phyloP scores from a whole-genome alignment of 2,113 vertebrate genomes.

The Emydura subglobosa region DNA sequence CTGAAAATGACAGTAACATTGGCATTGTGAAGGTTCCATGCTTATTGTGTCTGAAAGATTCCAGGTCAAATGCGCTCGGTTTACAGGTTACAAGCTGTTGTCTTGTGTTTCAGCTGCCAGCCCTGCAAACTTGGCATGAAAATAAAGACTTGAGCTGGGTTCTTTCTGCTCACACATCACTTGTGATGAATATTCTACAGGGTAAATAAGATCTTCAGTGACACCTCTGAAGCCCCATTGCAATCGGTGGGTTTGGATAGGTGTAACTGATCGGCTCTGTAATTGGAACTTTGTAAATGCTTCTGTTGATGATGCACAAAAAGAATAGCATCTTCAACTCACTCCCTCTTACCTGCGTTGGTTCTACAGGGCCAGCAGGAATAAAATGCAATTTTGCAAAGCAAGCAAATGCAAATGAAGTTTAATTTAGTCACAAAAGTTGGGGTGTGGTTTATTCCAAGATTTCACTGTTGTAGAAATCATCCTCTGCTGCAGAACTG shows the following conservation, averaged over 20 bases:
- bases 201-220: not conserved
- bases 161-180: not conserved
- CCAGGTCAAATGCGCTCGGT: fast-evolving
- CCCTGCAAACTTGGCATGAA: not conserved
- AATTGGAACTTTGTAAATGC: not conserved
- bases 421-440: not conserved
- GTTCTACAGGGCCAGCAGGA: not conserved
- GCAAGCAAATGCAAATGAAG: too few relatives aligned
- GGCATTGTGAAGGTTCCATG: not conserved
- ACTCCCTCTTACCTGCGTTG: not conserved
- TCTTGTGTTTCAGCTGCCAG: not conserved
- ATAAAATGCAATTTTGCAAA: not conserved
- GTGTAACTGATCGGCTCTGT: not conserved
- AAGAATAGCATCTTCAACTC: not conserved
- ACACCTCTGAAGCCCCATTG: not conserved
- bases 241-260: not conserved
- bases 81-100: not conserved
- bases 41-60: not conserved
- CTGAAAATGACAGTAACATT: not conserved
- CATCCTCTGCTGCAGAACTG: not conserved
- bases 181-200: not conserved
- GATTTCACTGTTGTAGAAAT: not conserved
- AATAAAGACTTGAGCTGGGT: not conserved
- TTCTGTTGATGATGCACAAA: not conserved
- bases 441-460: not conserved